Conservation (phyloP, 2,888 invertebrate species). For the Disparrhopalites patrizii region DNA sequence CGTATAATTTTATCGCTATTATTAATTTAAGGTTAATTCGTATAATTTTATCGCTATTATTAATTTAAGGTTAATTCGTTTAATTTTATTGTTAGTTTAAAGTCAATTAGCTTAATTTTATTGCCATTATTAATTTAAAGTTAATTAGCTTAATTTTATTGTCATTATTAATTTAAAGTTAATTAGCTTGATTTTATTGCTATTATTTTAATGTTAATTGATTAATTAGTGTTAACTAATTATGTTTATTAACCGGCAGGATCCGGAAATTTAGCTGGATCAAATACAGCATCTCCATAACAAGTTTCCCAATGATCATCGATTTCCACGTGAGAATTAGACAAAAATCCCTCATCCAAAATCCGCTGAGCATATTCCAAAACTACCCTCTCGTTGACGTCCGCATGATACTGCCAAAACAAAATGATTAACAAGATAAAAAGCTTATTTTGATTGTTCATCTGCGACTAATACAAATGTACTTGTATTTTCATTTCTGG, state of each 20-base stretch:
- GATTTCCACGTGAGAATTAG: constrained; percentile 67
- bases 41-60: too few relatives aligned
- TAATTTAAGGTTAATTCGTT: too few relatives aligned
- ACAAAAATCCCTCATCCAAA: constrained; percentile 33
- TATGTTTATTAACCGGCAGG: constrained; percentile 50
- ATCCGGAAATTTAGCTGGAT: constrained; percentile 63
- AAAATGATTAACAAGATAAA: too few relatives aligned
- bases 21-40: too few relatives aligned
- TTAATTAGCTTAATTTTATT: background rate
- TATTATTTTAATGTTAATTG: too few relatives aligned
- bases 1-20: too few relatives aligned
- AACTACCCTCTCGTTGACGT: constrained; percentile 29
- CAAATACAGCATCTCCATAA: constrained; percentile 74
- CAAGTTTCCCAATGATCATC: constrained; percentile 85
- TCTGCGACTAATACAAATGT: too few relatives aligned
- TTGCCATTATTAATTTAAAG: background rate
- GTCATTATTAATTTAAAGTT: background rate
- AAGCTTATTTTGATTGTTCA: too few relatives aligned
- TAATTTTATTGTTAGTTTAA: too few relatives aligned
- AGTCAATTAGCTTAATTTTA: too few relatives aligned
- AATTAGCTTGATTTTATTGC: background rate
- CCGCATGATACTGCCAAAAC: constrained; percentile 16
- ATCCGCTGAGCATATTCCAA: constrained; percentile 34
- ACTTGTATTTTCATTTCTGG: too few relatives aligned
- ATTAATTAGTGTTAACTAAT: constrained; percentile 50